phyloP scores from a whole-genome alignment of 2,113 vertebrate species.

The Triplophysa rosa region DNA sequence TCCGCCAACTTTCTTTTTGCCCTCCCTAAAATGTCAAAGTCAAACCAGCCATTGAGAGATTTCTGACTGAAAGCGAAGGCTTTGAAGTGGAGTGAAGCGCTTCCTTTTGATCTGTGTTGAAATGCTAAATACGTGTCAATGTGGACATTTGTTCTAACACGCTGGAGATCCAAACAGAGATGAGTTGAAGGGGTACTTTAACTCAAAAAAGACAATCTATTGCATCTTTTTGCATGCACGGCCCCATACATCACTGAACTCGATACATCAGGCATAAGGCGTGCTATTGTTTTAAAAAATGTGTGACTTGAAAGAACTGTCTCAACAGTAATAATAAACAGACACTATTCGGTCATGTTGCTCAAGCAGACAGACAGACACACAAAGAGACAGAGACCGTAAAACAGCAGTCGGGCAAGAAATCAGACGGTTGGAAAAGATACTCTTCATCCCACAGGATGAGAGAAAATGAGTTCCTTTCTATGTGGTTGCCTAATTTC shows the following conservation, averaged over 20 bases:
- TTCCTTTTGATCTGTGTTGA: constrained; percentile 56
- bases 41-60: constrained; percentile 53
- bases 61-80: constrained; percentile 39
- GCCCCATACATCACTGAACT: constrained; percentile 22
- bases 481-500: constrained; percentile 9
- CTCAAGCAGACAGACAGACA: neutral
- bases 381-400: constrained; percentile 11
- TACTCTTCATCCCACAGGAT: constrained; percentile 18
- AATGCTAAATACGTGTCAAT: constrained; percentile 50
- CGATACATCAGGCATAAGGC: constrained; percentile 31
- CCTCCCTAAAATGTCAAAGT: constrained; percentile 46
- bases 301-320: constrained; percentile 27
- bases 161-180: constrained; percentile 46
- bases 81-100: constrained; percentile 56
- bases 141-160: constrained; percentile 53
- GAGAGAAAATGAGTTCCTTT: constrained; percentile 32
- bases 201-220: neutral
- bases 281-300: constrained; percentile 29
- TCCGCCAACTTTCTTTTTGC: constrained; percentile 50
- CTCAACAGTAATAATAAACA: constrained; percentile 36
- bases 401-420: neutral
- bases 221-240: constrained; percentile 7
- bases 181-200: constrained; percentile 9
- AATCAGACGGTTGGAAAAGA: constrained; percentile 15
- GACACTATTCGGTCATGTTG: constrained; percentile 25